A percentile compares a stretch with the other conserved stretches of the same genome.
These are phyloP conservation scores for Pseudoatta argentina DNA, from an alignment of 1,140 invertebrate species.

Conservation along the genomic window DNA sequence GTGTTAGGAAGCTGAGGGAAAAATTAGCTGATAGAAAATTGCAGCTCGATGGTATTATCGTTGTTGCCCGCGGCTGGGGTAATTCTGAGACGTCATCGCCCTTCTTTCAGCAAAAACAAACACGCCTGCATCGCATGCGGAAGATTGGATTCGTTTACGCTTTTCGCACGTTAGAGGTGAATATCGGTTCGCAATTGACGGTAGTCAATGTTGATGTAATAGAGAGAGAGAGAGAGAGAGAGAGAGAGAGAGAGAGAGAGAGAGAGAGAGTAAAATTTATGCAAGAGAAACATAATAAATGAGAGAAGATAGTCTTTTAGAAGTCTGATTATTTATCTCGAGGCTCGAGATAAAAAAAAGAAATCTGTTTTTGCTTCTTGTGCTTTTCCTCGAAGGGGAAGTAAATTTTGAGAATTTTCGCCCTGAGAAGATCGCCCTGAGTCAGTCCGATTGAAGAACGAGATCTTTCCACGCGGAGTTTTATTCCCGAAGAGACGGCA, in stretches of 20 bases:
- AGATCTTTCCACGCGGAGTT: neutral
- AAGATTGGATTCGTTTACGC: neutral
- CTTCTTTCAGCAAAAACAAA: neutral
- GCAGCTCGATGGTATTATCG: neutral
- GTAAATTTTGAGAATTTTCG: neutral
- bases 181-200: neutral
- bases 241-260: too few species aligned
- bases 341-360: neutral
- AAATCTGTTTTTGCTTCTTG: neutral
- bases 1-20: neutral
- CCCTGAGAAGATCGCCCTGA: neutral
- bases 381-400: neutral
- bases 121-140: neutral
- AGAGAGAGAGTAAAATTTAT: neutral
- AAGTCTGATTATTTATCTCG: neutral
- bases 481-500: constrained; percentile 12
- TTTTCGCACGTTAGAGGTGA: neutral
- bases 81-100: constrained; percentile 16
- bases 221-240: too few species aligned
- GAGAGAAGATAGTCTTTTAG: neutral
- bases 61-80: neutral
- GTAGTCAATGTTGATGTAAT: neutral
- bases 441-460: constrained; percentile 26
- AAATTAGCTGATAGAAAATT: neutral
- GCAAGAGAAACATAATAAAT: neutral